Conservation (phyloP, 1,140 invertebrate species). For the Berghia stephanieae region DNA sequence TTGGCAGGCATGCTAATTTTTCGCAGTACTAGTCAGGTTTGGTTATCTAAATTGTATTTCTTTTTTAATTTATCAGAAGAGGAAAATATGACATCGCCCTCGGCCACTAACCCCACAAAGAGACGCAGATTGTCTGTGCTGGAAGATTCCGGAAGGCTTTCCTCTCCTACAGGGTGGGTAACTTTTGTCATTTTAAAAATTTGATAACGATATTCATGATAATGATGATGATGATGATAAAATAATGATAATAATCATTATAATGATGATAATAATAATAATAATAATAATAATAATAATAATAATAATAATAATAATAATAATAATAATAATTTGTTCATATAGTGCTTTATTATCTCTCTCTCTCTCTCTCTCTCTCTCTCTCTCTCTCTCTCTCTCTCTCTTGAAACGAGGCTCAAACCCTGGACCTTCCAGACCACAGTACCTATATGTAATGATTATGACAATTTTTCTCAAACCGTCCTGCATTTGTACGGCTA, state of each 20-base stretch:
- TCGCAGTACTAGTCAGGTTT: too few relatives aligned
- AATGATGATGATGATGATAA: too few relatives aligned
- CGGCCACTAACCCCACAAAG: neutral
- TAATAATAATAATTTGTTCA: slow-evolving; percentile 13
- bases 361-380: neutral
- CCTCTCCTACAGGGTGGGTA: slow-evolving; percentile 21
- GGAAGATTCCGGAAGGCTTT: slow-evolving; percentile 9
- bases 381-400: neutral
- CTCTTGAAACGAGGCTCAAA: too few relatives aligned
- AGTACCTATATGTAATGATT: neutral
- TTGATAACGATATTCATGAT: too few relatives aligned
- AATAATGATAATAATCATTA: neutral
- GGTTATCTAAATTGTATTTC: too few relatives aligned
- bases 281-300: neutral
- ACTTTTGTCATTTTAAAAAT: too few relatives aligned
- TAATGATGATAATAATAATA: neutral
- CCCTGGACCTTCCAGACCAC: too few relatives aligned
- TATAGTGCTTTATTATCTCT: neutral
- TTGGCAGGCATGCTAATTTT: too few relatives aligned
- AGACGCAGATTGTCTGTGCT: neutral
- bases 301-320: neutral
- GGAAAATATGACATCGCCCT: neutral
- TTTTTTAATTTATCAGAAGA: neutral
- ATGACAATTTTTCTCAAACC: neutral
- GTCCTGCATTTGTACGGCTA: too few relatives aligned